Percentiles rank a stretch among this genome's conserved stretches.
Conservation (phyloP, 2,888 invertebrate genomes). For the Volucella inflata region DNA sequence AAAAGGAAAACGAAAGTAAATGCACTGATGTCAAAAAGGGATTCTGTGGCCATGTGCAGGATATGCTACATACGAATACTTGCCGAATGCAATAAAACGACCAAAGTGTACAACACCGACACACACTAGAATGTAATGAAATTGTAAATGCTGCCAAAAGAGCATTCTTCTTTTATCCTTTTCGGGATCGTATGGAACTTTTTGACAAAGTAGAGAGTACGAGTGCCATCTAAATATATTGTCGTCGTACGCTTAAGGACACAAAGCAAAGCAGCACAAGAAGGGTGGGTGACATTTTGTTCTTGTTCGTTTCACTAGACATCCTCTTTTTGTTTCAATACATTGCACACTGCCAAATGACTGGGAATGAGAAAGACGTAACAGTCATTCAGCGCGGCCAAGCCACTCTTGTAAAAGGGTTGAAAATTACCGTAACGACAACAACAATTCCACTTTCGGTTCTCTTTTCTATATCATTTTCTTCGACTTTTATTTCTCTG, state of each 20-base stretch:
- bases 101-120: conserved; percentile 14
- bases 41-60: conserved; percentile 12
- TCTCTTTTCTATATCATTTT: background rate
- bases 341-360: conserved; percentile 48
- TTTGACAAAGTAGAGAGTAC: conserved; percentile 37
- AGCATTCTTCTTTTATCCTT: conserved; percentile 52
- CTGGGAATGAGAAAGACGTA: conserved; percentile 28
- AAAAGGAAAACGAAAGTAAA: conserved; percentile 47
- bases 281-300: conserved; percentile 33
- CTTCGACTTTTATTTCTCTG: background rate
- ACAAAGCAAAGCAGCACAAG: background rate
- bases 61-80: conserved; percentile 12
- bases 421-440: conserved; percentile 52
- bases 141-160: conserved; percentile 74
- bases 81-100: conserved; percentile 38
- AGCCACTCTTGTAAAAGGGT: conserved; percentile 44
- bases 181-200: conserved; percentile 37
- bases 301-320: conserved; percentile 34
- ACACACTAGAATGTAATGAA: conserved; percentile 71
- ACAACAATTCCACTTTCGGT: conserved; percentile 43
- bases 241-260: background rate
- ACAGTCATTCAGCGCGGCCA: background rate
- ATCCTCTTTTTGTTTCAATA: conserved; percentile 45
- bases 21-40: conserved; percentile 26
- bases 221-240: conserved; percentile 12